Base-by-base conservation (phyloP, 2,113 vertebrate species). In the Bostrychus sinensis region DNA sequence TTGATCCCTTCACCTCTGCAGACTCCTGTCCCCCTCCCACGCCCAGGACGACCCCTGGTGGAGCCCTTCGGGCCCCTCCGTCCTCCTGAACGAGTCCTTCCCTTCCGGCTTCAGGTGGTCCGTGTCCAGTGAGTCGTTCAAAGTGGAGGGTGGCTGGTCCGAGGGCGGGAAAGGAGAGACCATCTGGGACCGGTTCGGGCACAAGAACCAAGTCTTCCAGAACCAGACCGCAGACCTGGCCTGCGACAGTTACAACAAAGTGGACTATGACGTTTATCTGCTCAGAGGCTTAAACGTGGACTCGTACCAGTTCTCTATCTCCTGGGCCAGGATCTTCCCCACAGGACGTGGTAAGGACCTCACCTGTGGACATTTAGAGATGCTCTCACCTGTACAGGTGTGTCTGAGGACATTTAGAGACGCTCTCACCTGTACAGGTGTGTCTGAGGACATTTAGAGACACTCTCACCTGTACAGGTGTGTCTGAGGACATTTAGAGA, bases 261-360 rank as follows among this genome's bases (percentile, higher is more conserved):
- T 89, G n/a, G 91, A 91, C 42, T 92, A 93, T 32, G 96, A 98
- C 1, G 36, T 93, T 13, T 93, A 94, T 70, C 91, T 98, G 2
- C 93, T 98, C 6, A 90, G 93, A 23, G 94, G 95, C 60, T 92
- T 98, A 66, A 80, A 50, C 17, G 81, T 91, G 28, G 89, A 94
- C 4, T 78, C 94, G 56, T 96, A 95, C 79, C 95, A 98, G 81
- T 97, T 99, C 85, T 97, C 96, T 58, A 88, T 99, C 42, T 98
- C 96, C 57, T 99, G 96, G 97, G 88, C 95, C 20, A 92, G 96
- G 45, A 85, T 99, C 81, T 96, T 97, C 71, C 93, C 96, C 17
- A 62, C 75, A 2, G 96, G 95, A 34, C 78, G 63, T 9, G 81
- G 68, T 32, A 3, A 0, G 19, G 43, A 13, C 89, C 78, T 63